A percentile compares a stretch with the other conserved stretches of the same genome.
Conservation (phyloP, 2,888 invertebrate species). For the Caenorhabditis sp. region DNA sequence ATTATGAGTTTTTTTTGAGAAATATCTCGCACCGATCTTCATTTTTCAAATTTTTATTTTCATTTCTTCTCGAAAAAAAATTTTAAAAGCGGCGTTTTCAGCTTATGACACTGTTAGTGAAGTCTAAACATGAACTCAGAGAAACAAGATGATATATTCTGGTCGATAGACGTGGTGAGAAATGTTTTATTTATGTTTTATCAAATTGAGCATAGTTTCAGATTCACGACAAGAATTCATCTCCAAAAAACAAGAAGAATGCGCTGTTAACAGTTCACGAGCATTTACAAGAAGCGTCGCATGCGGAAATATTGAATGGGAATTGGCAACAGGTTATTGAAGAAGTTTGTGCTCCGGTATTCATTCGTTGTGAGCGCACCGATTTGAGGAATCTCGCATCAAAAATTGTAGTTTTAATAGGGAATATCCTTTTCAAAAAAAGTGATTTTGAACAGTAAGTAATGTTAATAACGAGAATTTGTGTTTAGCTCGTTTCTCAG, state of each 20-base stretch:
- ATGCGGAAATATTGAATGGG: conserved; percentile 2
- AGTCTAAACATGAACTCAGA: conserved; percentile 23
- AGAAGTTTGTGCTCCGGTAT: conserved; percentile 15
- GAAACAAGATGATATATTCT: conserved; percentile 36
- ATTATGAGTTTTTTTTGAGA: too few species aligned
- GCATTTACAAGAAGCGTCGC: conserved; percentile 4
- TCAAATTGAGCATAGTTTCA: conserved; percentile 4
- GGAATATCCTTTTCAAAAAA: conserved; percentile 2
- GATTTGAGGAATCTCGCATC: conserved; percentile 2
- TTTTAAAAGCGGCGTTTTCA: conserved; percentile 6
- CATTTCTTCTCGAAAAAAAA: not conserved
- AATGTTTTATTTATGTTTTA: not conserved
- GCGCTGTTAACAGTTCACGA: conserved; percentile 13
- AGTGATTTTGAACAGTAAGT: not conserved
- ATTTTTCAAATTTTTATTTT: not conserved
- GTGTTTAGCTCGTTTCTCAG: too few species aligned
- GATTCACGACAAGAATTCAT: conserved; percentile 16
- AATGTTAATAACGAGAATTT: too few species aligned
- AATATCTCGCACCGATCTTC: not conserved
- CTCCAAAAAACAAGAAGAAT: conserved; percentile 16
- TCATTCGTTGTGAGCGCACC: conserved; percentile 13
- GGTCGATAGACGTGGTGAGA: conserved; percentile 20
- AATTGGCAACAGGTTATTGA: conserved; percentile 14
- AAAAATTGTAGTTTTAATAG: conserved; percentile 6
- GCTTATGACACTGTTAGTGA: conserved; percentile 27